A percentile compares a stretch with the other conserved stretches of the same genome.
Evolutionary conservation across 2,888 invertebrate genomes (phyloP).

Genomic region (Drosophila pseudotakahashii): DNA sequence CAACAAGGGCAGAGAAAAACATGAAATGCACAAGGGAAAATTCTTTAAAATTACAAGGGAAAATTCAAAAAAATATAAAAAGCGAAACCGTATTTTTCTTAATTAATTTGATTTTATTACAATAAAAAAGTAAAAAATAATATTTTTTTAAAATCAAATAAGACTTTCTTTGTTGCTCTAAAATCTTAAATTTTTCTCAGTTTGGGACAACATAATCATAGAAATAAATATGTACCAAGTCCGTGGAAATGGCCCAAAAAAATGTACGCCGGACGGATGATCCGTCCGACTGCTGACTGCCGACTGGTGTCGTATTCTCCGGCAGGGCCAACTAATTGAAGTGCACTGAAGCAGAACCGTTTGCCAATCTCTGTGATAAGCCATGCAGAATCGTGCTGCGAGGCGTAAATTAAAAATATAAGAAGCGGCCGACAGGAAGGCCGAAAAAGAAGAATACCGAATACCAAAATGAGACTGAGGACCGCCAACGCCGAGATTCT

Average conservation of each 20-base stretch:
- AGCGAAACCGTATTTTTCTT: no score
- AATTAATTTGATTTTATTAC: no score
- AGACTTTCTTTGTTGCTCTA: no score
- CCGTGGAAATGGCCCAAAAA: conserved; percentile 22
- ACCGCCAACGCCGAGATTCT: conserved; percentile 7
- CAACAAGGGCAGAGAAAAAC: conserved; percentile 39
- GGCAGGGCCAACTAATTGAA: conserved; percentile 71
- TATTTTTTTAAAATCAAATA: no score
- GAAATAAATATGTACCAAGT: conserved; percentile 40
- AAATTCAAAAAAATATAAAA: no score
- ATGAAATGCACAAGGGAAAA: conserved; percentile 7
- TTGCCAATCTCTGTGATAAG: conserved; percentile 80
- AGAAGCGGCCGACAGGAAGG: conserved; percentile 38
- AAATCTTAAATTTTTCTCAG: no score
- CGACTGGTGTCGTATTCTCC: conserved; percentile 53
- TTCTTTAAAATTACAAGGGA: background rate
- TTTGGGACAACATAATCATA: conserved; percentile 44
- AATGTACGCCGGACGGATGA: conserved; percentile 16
- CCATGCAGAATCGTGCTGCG: conserved; percentile 75
- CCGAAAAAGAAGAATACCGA: conserved; percentile 3
- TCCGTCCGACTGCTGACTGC: conserved; percentile 7
- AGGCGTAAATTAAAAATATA: conserved; percentile 79
- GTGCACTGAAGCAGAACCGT: conserved; percentile 76
- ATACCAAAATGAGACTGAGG: conserved; percentile 10
- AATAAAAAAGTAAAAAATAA: no score